Percentiles rank a stretch among this genome's conserved stretches.
Conservation (phyloP, 1,140 invertebrate species). For the Lasaia peninsularis region DNA sequence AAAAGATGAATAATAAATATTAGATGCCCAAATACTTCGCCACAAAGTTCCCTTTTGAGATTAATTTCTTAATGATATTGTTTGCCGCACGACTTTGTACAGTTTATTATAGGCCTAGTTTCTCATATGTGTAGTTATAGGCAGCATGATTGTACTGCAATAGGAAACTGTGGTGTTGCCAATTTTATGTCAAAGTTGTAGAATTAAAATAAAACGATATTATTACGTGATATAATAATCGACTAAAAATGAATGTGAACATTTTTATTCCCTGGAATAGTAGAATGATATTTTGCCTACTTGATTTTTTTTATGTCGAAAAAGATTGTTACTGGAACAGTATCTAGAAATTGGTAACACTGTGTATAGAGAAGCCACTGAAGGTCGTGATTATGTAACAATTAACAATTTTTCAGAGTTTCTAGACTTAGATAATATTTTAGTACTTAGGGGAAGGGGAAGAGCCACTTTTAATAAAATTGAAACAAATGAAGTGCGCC, state of each 20-base stretch:
- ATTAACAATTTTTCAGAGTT: background rate
- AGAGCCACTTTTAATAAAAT: conserved; percentile 10
- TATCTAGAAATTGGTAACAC: conserved; percentile 2
- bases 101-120: conserved; percentile 5
- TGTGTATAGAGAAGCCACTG: background rate
- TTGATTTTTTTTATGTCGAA: background rate
- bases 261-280: background rate
- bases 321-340: background rate
- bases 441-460: conserved; percentile 64
- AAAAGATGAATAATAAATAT: too few species aligned
- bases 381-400: conserved; percentile 5
- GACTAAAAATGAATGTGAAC: background rate
- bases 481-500: background rate
- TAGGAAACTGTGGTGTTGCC: conserved; percentile 4
- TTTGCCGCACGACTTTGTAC: conserved; percentile 5
- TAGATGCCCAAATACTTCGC: background rate
- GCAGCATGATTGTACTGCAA: conserved; percentile 3
- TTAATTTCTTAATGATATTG: background rate
- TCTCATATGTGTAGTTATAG: conserved; percentile 7
- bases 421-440: conserved; percentile 42
- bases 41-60: background rate
- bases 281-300: background rate
- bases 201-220: too few species aligned
- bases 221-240: too few species aligned
- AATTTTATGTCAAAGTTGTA: background rate